A percentile compares a stretch with the other conserved stretches of the same genome.
These are phyloP conservation scores for Trachelipus rathkii DNA, from an alignment of 1,140 invertebrate genomes.

Conservation along the genomic window DNA sequence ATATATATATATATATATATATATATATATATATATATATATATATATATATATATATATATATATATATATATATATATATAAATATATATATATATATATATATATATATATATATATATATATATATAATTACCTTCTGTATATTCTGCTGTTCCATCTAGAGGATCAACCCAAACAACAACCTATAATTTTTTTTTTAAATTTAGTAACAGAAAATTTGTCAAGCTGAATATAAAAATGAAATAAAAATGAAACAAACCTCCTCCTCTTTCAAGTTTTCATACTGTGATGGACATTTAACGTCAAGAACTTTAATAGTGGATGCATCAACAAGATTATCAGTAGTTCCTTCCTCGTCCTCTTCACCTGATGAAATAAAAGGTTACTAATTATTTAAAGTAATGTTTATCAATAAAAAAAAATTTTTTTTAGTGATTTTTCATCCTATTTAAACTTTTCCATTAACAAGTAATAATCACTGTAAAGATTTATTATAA, in stretches of 20 bases:
- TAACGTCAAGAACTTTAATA: neutral
- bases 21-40: neutral
- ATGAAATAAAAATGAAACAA: neutral
- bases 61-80: no score
- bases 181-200: slow-evolving; percentile 37
- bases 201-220: no score
- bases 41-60: neutral
- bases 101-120: no score
- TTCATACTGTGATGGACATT: slow-evolving; percentile 26
- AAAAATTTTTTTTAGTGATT: no score
- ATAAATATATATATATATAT: no score
- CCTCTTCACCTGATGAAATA: slow-evolving; percentile 25
- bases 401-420: no score
- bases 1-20: neutral
- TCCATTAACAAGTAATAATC: no score
- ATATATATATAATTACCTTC: slow-evolving; percentile 59
- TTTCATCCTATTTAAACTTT: no score
- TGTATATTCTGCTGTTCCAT: slow-evolving; percentile 92
- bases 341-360: neutral
- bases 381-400: neutral
- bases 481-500: no score
- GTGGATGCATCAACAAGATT: slow-evolving; percentile 28
- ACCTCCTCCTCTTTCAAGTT: slow-evolving; percentile 35
- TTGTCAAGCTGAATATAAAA: no score
- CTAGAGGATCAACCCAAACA: slow-evolving; percentile 97